Percentiles rank a stretch among this genome's conserved stretches.
Evolutionary conservation across 1,140 invertebrate genomes (phyloP).

Genomic region (Dufourea novaeangliae): DNA sequence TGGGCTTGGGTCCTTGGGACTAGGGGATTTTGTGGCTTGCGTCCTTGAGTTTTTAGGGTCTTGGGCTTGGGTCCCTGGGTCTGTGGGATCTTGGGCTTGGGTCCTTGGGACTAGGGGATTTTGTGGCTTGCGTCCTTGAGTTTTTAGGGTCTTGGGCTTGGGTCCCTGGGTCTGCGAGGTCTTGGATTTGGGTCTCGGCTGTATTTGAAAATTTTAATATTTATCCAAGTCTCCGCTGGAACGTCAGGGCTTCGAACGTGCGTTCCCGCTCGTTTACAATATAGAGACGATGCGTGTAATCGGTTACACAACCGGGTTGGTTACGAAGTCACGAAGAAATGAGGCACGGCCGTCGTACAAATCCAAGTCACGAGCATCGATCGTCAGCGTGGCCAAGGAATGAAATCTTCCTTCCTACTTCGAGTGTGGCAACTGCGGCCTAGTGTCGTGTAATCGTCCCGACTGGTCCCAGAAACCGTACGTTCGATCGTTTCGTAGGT

Average conservation of each 20-base stretch:
- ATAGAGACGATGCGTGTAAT: conserved; percentile 7
- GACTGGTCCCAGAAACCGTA: not conserved
- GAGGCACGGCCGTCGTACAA: not conserved
- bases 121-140: too few relatives aligned
- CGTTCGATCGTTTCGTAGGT: not conserved
- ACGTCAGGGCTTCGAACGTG: too few relatives aligned
- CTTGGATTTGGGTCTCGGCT: too few relatives aligned
- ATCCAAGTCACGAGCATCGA: conserved; percentile 27
- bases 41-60: too few relatives aligned
- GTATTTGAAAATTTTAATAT: not conserved
- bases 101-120: too few relatives aligned
- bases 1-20: too few relatives aligned
- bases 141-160: too few relatives aligned
- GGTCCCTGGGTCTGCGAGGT: too few relatives aligned
- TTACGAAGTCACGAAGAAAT: conserved; percentile 44
- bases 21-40: too few relatives aligned
- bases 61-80: too few relatives aligned
- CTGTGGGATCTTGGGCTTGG: too few relatives aligned
- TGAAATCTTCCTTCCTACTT: conserved; percentile 3
- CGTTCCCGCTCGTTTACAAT: not conserved
- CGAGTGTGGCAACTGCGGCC: not conserved
- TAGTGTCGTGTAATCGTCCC: not conserved
- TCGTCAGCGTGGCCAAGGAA: not conserved
- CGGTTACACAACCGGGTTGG: conserved; percentile 14
- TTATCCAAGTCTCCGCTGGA: not conserved